Evolutionary conservation across 2,797 vertebrate species (phyloP), one percentile per base, ranked within the genome.

Genomic region (Parambassis ranga): DNA sequence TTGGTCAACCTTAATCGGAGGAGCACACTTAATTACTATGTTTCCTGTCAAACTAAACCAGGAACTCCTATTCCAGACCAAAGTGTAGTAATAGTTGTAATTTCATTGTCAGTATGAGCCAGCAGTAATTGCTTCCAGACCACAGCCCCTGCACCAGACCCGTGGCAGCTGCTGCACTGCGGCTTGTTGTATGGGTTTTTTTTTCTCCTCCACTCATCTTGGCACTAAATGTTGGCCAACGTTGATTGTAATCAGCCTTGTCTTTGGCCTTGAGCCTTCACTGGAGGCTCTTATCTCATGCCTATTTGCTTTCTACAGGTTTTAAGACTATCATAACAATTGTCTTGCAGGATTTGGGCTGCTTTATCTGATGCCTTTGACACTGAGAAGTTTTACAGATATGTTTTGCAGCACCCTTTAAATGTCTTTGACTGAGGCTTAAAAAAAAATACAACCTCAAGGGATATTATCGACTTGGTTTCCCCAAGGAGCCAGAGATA

Each of bases 91-190:
- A 58, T 61, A 35, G 55, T 38, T 59, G 23, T 71, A 57, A 52
- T 80, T 68, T 82, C 6, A 41, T 47, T 52, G 61, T 75, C 62
- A 38, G 30, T 63, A 24, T 42, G 41, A 64, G 60, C 18, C 71
- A 55, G 42, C 41, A 16, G 42, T 80, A 83, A 84, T 81, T 79
- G 47, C 53, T 77, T 72, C 67, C 85, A 83, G 82, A 82, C 46
- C 36, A 13, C 31, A 63, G 27, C 30, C 43, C 35, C 66, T 37
- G 39, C 14, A 43, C 28, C 44, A 53, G 59, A 62, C 19, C 32
- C 16, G 49, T 7, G 16, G 59, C 66, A 77, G 65, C 64, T 60
- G 75, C 37, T 62, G 38, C 55, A 48, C 19, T 42, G 50, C n/a
- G 7, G 57, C 52, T 51, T 1, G n/a, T 38, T 69, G 39, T 80